Evolutionary conservation across 2,797 vertebrate genomes (phyloP), one percentile per base, ranked within the genome.

Genomic region (Anolis apletophallus): DNA sequence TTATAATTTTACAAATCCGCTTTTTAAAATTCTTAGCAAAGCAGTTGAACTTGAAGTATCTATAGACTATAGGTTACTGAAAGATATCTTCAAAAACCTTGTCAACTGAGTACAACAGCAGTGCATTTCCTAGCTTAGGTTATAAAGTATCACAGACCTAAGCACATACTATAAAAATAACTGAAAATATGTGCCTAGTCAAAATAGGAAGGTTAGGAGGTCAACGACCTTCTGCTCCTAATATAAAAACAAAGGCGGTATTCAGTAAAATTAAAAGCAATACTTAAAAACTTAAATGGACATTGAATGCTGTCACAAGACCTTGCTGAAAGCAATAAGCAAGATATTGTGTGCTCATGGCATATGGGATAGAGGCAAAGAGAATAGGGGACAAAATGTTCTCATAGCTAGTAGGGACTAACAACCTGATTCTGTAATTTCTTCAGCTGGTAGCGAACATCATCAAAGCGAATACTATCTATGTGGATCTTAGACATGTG

Each of bases 131-230:
- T 75, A 68, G 26, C 52, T 81, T 90, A 11, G 0, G 71, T 83
- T 83, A 23, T 74, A 93, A 93, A 87, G 85, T 34, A 4, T 19
- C 76, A 90, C 73, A 6, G 85, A 68, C 78, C 87, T 82, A n/a
- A 59, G 29, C 23, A 21, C 54, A 36, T 79, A 76, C 80, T 79
- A 79, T 29, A 69, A 23, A 76, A 14, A 57, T 23, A 52, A 3
- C 50, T 91, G 83, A 77, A 89, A 6, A 67, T n/a, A 50, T 1
- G 8, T 85, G 80, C 68, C 88, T 57, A 74, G 5, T 26, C 90
- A 19, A 32, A 89, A 3, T 32, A 81, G 55, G 36, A 87, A 85
- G 17, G 78, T 55, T 64, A 16, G 4, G 73, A 81, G 5, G 19
- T 54, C 84, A 85, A 46, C 1, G 2, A 88, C 86, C 75, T 86